Percentiles rank a stretch among this genome's conserved stretches.
phyloP scores from a whole-genome alignment of 1,140 invertebrate genomes.

The Holotrichia oblita region DNA sequence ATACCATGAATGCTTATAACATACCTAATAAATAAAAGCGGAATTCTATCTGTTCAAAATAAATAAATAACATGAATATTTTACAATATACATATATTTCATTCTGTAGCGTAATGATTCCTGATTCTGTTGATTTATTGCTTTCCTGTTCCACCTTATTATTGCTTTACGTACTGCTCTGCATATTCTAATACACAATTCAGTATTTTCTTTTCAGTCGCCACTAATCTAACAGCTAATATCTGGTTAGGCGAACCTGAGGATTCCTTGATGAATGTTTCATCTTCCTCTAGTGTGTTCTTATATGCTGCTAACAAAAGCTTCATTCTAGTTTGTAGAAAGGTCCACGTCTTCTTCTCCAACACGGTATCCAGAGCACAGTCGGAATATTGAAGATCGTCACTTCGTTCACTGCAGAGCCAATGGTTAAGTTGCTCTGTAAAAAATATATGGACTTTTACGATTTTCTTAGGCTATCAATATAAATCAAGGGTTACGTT shows the following conservation, averaged over 20 bases:
- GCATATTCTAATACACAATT: slow-evolving; percentile 66
- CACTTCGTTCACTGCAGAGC: slow-evolving; percentile 64
- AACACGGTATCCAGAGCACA: slow-evolving; percentile 70
- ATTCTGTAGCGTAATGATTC: not conserved
- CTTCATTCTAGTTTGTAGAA: slow-evolving; percentile 72
- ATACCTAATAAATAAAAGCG: not conserved
- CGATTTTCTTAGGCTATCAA: too few relatives aligned
- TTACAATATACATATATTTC: not conserved
- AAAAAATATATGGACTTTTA: slow-evolving; percentile 44
- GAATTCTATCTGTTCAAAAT: slow-evolving; percentile 3
- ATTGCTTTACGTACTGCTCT: slow-evolving; percentile 66
- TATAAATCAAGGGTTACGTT: too few relatives aligned
- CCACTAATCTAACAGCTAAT: slow-evolving; percentile 63
- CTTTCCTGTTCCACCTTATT: slow-evolving; percentile 15
- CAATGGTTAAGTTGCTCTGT: slow-evolving; percentile 70
- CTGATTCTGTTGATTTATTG: not conserved
- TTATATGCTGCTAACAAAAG: slow-evolving; percentile 74
- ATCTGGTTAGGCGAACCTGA: slow-evolving; percentile 49
- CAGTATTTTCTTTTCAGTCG: slow-evolving; percentile 75
- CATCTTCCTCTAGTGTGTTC: slow-evolving; percentile 68
- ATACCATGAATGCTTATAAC: not conserved
- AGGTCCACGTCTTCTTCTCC: slow-evolving; percentile 75
- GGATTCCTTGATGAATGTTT: slow-evolving; percentile 50
- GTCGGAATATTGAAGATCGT: slow-evolving; percentile 68
- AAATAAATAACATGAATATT: slow-evolving; percentile 14